phyloP scores from a whole-genome alignment of 2,797 vertebrate genomes.

The Dendrocincla tyrannina region DNA sequence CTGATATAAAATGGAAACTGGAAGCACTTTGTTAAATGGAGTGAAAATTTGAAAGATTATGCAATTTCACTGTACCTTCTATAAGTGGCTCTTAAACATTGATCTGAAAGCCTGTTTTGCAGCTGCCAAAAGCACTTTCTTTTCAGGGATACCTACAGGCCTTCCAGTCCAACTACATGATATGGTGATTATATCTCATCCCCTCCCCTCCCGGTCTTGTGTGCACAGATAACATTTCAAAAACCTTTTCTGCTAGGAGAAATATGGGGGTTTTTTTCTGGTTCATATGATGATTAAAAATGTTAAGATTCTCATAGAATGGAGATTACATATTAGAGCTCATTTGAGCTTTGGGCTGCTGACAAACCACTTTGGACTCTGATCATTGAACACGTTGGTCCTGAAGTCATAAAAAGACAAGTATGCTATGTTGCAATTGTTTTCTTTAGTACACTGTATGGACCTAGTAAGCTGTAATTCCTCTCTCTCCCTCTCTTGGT shows the following conservation, averaged over 20 bases:
- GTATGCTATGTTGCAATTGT: background rate
- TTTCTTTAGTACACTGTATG: background rate
- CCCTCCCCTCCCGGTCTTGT: background rate
- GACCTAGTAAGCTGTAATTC: background rate
- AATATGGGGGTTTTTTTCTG: background rate
- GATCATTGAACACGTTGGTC: background rate
- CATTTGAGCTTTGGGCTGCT: background rate
- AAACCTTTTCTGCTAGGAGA: background rate
- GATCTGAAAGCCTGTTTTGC: background rate
- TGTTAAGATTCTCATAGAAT: background rate
- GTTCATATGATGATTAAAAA: background rate
- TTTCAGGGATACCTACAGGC: background rate
- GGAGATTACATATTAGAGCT: background rate
- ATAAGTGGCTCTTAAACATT: background rate
- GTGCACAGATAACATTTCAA: background rate
- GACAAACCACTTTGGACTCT: background rate
- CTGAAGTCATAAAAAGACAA: background rate
- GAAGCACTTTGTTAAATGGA: conserved; percentile 34
- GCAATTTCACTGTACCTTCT: background rate
- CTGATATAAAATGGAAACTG: conserved; percentile 20
- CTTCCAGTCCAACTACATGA: background rate
- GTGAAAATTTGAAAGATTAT: conserved; percentile 34
- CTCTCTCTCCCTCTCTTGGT: background rate
- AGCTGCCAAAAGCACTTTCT: background rate
- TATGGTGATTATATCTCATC: background rate